A percentile compares a stretch with the other conserved stretches of the same genome.
Conservation (phyloP, 2,797 vertebrate species). For the Anas capensis region DNA sequence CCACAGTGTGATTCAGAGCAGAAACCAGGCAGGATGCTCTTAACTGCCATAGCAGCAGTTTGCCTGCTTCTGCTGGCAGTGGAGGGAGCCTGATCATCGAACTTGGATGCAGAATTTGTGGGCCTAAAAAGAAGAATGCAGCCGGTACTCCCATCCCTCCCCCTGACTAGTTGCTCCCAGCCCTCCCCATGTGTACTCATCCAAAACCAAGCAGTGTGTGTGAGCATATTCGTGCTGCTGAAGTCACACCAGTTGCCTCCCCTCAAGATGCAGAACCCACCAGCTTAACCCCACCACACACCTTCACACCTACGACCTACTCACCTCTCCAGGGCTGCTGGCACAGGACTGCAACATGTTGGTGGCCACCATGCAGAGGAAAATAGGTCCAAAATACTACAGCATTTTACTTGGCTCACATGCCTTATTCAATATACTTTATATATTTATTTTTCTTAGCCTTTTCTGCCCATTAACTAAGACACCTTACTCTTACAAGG, state of each 20-base stretch:
- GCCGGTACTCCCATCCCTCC: background rate
- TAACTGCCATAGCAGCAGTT: background rate
- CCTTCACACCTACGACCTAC: background rate
- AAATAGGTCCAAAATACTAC: background rate
- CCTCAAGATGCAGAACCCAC: background rate
- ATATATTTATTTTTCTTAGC: background rate
- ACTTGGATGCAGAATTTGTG: background rate
- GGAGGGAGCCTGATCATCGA: background rate
- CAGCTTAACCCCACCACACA: background rate
- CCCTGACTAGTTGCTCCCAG: background rate
- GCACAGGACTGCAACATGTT: fast-evolving
- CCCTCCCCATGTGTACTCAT: fast-evolving
- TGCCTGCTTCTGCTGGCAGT: background rate
- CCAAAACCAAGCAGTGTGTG: background rate
- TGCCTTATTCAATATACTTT: background rate
- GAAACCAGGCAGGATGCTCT: too few relatives aligned
- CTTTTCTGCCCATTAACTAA: background rate
- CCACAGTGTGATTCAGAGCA: background rate
- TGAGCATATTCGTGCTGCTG: background rate
- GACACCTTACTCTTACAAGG: background rate
- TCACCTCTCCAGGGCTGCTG: background rate
- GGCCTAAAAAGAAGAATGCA: background rate
- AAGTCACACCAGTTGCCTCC: background rate
- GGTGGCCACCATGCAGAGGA: background rate
- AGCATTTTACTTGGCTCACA: background rate